Base-by-base conservation (phyloP, 1,140 invertebrate species). In the Paracyclopina nana region DNA sequence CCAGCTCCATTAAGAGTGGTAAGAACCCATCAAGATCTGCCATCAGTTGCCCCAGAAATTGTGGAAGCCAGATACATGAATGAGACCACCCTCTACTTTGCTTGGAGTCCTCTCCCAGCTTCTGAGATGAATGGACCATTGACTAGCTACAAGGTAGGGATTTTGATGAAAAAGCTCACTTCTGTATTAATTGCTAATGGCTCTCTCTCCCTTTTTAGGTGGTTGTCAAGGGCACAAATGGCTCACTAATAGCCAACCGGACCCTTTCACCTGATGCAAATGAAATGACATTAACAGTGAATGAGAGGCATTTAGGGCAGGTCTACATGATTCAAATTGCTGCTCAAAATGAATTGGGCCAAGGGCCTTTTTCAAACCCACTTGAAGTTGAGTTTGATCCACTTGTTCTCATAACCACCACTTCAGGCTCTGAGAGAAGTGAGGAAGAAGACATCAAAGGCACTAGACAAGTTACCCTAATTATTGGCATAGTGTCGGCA, bases 251-350 rank as follows among this genome's bases (percentile, higher is more conserved):
- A n/a, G n/a, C n/a, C n/a, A n/a, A n/a, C n/a, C n/a, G n/a, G n/a
- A n/a, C n/a, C n/a, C n/a, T n/a, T n/a, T n/a, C n/a, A n/a, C n/a
- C 40, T 42, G 40, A 42, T 9, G 24, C 40, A 9, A 42, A 29
- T 31, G 25, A 48, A 48, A 28, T 48, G 25, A 48, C 45, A 25
- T 22, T 48, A 11, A 28, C 30, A 28, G 45, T 48, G 25, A 26
- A 48, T 16, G 45, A 28, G 9, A 48, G 27, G 45, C 16, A 16
- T 14, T 16, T 28, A 11, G 30, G 30, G n/a, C 12, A 30, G 45
- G 27, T 48, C 25, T 48, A 48, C 28, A 28, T 29, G 11, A 48
- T 48, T 14, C 45, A 48, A 48, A 48, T 48, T 28, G 16, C 25
- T 14, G 45, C 27, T 20, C 12, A 28, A n/a, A 48, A 48, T 29